phyloP scores from a whole-genome alignment of 2,888 invertebrate genomes.

The Apodemia duryi region DNA sequence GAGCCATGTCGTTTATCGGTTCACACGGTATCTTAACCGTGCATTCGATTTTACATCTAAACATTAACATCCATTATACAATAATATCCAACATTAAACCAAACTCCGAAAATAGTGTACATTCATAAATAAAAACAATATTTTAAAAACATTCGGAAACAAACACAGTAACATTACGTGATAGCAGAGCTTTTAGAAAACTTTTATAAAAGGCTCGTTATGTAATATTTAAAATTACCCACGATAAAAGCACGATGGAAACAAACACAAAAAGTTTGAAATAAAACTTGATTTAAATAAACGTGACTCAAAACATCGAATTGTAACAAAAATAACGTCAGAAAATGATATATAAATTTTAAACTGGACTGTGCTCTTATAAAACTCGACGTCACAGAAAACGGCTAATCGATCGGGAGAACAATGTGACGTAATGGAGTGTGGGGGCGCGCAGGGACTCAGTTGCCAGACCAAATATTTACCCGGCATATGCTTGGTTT shows the following conservation, averaged over 20 bases:
- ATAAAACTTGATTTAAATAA: constrained; percentile 25
- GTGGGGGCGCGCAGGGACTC: constrained; percentile 45
- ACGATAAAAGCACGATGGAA: constrained; percentile 13
- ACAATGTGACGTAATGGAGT: constrained; percentile 71
- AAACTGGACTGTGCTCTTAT: constrained; percentile 45
- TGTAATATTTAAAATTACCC: constrained; percentile 14
- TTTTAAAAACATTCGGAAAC: constrained; percentile 19
- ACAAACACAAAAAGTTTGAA: constrained; percentile 21
- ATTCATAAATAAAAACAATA: constrained; percentile 17
- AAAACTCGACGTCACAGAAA: constrained; percentile 58
- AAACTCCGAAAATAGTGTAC: constrained; percentile 15
- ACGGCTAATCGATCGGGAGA: constrained; percentile 68
- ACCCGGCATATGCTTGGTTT: constrained; percentile 75
- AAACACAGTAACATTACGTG: constrained; percentile 18
- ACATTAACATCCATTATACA: constrained; percentile 20
- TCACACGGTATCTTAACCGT: constrained; percentile 56
- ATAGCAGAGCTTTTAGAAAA: constrained; percentile 15
- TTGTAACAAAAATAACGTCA: constrained; percentile 24
- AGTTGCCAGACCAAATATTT: constrained; percentile 69
- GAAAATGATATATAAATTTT: constrained; percentile 26
- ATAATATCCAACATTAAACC: constrained; percentile 20
- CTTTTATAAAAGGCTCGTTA: constrained; percentile 14
- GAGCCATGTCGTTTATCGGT: constrained; percentile 51
- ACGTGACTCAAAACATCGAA: constrained; percentile 28
- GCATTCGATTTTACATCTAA: constrained; percentile 25